These are phyloP conservation scores for Peromyscus leucopus DNA, from an alignment of 2,113 vertebrate species.

Conservation along the genomic window DNA sequence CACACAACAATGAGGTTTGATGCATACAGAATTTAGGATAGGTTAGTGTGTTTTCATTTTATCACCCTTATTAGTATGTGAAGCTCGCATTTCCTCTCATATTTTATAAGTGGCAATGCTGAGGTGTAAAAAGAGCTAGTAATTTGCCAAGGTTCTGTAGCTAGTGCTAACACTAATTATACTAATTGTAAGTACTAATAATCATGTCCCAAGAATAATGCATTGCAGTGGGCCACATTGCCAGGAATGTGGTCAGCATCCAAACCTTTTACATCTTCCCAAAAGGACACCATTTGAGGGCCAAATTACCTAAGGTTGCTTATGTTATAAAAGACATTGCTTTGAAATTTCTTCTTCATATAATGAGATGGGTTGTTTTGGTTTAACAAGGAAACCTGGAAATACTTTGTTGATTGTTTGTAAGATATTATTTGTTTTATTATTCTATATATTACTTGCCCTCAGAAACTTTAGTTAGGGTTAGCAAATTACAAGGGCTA, in stretches of 20 bases:
- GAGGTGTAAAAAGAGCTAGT: neutral
- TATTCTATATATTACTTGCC: neutral
- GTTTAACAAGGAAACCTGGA: neutral
- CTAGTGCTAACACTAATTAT: neutral
- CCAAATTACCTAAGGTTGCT: neutral
- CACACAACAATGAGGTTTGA: neutral
- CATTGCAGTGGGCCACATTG: neutral
- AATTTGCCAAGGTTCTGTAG: neutral
- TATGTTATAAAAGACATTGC: neutral
- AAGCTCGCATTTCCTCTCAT: neutral
- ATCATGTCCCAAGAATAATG: neutral
- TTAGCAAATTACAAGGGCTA: neutral
- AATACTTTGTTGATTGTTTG: neutral
- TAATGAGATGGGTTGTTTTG: neutral
- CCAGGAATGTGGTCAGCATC: neutral
- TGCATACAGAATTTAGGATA: neutral
- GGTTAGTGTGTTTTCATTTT: neutral
- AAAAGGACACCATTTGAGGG: neutral
- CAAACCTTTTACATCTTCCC: conserved; percentile 25
- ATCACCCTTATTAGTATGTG: neutral
- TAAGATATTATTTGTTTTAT: neutral
- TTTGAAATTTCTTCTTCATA: conserved; percentile 22
- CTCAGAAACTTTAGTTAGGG: neutral
- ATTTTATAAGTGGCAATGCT: neutral
- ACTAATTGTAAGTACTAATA: neutral